Percentiles rank a stretch among this genome's conserved stretches.
phyloP scores from a whole-genome alignment of 92 coral and sea anemone genomes.

The Scolanthus callimorphus region DNA sequence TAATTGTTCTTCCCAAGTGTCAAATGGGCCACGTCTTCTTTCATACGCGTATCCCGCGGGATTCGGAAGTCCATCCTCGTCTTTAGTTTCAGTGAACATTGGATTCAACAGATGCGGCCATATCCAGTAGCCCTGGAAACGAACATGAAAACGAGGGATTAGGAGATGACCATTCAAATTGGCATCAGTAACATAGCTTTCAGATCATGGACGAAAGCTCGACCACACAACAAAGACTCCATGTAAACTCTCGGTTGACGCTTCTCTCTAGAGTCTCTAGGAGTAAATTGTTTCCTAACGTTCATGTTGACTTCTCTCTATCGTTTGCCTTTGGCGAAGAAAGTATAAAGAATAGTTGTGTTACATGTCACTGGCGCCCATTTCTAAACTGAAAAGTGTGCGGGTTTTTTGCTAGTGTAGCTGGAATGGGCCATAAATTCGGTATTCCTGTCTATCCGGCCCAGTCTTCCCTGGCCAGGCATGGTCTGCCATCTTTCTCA shows the following conservation, averaged over 20 bases:
- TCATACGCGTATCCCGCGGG: conserved; percentile 10
- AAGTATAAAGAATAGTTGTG: too few species aligned
- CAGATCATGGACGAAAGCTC: too few species aligned
- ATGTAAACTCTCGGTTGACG: too few species aligned
- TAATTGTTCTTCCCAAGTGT: conserved; percentile 18
- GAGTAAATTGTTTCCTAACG: background rate
- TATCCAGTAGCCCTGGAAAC: conserved; percentile 92
- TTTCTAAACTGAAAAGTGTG: background rate
- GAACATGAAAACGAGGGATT: too few species aligned
- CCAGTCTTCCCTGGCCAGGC: too few species aligned
- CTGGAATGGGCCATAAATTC: too few species aligned
- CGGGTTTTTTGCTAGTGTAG: background rate
- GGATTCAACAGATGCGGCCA: conserved; percentile 79
- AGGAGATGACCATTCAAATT: too few species aligned
- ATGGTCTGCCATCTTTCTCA: background rate
- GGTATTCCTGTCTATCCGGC: too few species aligned
- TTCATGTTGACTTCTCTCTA: background rate
- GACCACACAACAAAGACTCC: conserved; percentile 8
- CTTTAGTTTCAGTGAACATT: conserved; percentile 14
- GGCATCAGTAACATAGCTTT: too few species aligned
- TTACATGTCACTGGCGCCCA: too few species aligned
- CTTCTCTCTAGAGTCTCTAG: too few species aligned
- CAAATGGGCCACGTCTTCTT: conserved; percentile 24
- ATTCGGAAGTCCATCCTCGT: background rate
- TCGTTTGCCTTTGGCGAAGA: too few species aligned